Conservation (phyloP, 2,113 vertebrate species). For the Progne subis region DNA sequence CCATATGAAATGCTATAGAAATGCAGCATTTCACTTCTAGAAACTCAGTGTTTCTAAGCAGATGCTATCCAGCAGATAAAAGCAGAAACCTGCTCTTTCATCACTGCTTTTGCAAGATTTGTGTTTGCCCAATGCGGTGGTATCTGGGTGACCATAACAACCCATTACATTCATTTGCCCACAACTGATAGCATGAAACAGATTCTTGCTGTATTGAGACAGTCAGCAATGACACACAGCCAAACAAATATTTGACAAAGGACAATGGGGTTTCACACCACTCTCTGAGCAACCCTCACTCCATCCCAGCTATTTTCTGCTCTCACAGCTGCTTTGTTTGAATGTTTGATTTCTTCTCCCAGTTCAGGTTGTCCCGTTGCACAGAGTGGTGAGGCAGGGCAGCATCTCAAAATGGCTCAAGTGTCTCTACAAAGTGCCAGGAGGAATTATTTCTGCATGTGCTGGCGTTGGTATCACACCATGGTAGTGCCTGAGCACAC, state of each 20-base stretch:
- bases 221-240: not conserved
- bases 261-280: not conserved
- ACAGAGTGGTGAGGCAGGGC: not conserved
- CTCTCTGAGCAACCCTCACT: not conserved
- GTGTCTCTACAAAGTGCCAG: not conserved
- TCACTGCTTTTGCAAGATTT: conserved; percentile 5
- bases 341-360: not conserved
- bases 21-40: not conserved
- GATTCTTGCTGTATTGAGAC: not conserved
- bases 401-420: not conserved
- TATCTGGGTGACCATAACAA: conserved; percentile 48
- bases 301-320: not conserved
- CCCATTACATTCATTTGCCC: not conserved
- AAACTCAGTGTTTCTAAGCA: not conserved
- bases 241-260: conserved; percentile 47
- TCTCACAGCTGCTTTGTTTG: not conserved
- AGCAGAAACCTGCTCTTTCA: not conserved
- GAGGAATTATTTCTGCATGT: not conserved
- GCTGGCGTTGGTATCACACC: not conserved
- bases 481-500: not conserved
- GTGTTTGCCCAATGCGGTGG: not conserved
- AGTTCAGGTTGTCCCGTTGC: not conserved
- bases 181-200: not conserved
- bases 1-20: not conserved
- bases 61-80: not conserved